Conservation (phyloP, 2,797 vertebrate species). For the Oreortyx pictus region DNA sequence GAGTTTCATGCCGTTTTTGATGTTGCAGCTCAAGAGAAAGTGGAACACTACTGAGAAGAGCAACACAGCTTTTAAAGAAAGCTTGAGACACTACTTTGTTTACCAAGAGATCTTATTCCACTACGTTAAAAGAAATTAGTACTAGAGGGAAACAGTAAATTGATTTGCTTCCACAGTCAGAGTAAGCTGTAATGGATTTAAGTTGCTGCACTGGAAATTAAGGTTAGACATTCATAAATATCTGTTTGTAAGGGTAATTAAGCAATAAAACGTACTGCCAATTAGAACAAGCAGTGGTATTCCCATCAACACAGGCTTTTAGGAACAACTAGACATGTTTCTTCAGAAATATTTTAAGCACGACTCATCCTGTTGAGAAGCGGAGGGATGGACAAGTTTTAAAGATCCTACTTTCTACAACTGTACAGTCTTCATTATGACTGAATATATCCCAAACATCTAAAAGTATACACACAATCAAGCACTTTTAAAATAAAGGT, state of each 20-base stretch:
- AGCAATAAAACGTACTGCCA: neutral
- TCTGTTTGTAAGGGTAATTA: neutral
- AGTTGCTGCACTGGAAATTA: conserved; percentile 13
- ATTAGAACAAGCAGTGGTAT: neutral
- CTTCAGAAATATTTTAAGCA: neutral
- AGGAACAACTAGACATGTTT: neutral
- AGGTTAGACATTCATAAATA: neutral
- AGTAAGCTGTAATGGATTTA: conserved; percentile 23
- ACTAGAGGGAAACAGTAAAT: neutral
- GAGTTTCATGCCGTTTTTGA: neutral
- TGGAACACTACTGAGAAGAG: neutral
- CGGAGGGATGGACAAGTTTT: neutral
- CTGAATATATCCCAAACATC: neutral
- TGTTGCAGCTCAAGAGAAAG: neutral
- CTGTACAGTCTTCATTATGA: neutral
- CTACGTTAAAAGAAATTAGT: neutral
- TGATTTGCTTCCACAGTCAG: neutral
- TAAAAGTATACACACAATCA: neutral
- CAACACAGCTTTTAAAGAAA: neutral
- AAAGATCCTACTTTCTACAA: neutral
- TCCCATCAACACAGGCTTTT: neutral
- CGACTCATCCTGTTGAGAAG: neutral
- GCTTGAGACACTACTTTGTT: neutral
- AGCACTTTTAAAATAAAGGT: neutral
- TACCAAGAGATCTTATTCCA: neutral